phyloP scores from a whole-genome alignment of 1,140 invertebrate species.

The Aphaenogaster floridana region DNA sequence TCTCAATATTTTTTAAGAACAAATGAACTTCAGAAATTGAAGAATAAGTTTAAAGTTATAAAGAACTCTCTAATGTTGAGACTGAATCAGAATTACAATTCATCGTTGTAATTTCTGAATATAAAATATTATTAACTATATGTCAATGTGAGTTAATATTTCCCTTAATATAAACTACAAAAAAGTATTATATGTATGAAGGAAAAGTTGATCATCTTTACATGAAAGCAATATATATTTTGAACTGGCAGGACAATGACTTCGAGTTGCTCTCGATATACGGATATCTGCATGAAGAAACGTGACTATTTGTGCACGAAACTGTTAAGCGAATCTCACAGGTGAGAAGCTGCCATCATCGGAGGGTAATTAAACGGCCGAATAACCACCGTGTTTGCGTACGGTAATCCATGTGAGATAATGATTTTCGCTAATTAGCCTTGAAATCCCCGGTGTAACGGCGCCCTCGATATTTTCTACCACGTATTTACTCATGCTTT shows the following conservation, averaged over 20 bases:
- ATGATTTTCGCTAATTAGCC: slow-evolving; percentile 74
- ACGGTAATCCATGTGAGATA: slow-evolving; percentile 64
- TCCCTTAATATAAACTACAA: not conserved
- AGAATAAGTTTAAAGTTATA: not conserved
- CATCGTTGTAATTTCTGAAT: not conserved
- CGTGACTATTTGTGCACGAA: not conserved
- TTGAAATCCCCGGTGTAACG: slow-evolving; percentile 58
- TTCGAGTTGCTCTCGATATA: not conserved
- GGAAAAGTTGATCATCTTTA: slow-evolving; percentile 1
- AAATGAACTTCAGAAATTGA: not conserved
- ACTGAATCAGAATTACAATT: not conserved
- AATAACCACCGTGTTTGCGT: slow-evolving; percentile 69
- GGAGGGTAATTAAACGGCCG: slow-evolving; percentile 63
- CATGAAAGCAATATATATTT: not conserved
- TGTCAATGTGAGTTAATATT: not conserved
- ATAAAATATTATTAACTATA: not conserved
- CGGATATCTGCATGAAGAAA: not conserved
- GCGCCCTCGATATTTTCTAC: slow-evolving; percentile 42
- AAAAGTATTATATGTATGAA: not conserved
- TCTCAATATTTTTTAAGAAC: not conserved
- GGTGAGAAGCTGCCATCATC: slow-evolving; percentile 27
- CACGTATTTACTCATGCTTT: slow-evolving; percentile 32
- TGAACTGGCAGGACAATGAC: not conserved
- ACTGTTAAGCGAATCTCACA: slow-evolving; percentile 38
- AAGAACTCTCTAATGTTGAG: not conserved